Conservation (phyloP, 1,140 invertebrate genomes). For the Penaeus japonicus region DNA sequence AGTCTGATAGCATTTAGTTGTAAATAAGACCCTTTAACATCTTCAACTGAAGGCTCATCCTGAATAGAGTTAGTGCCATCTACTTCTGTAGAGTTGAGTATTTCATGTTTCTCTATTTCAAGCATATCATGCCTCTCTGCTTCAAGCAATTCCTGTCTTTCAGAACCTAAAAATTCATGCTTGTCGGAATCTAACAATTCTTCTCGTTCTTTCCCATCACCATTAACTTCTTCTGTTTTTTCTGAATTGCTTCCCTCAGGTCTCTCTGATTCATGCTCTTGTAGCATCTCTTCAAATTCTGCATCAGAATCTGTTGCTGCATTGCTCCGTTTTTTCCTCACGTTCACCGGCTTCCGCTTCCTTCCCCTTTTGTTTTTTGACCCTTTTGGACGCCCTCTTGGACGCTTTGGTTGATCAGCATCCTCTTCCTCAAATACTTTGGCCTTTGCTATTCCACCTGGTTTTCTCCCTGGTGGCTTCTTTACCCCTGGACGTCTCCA, state of each 20-base stretch:
- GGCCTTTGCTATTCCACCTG: not conserved
- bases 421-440: conserved; percentile 27
- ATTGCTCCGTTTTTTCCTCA: not conserved
- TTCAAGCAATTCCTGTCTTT: too few species aligned
- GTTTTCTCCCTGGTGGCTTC: conserved; percentile 49
- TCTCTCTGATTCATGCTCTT: conserved; percentile 29
- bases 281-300: conserved; percentile 40
- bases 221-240: too few species aligned
- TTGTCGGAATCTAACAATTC: too few species aligned
- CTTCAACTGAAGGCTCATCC: too few species aligned
- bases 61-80: too few species aligned
- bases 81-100: too few species aligned
- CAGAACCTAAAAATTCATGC: too few species aligned
- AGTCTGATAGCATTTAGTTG: too few species aligned
- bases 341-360: conserved; percentile 10
- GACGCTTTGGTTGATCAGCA: conserved; percentile 28
- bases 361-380: conserved; percentile 49
- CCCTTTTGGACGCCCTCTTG: conserved; percentile 46
- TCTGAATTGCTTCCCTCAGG: not conserved
- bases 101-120: too few species aligned
- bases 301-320: conserved; percentile 32
- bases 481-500: conserved; percentile 51
- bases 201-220: too few species aligned
- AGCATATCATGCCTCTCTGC: too few species aligned
- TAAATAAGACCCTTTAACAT: too few species aligned